Evolutionary conservation across 2,113 vertebrate genomes (phyloP), one percentile per base, ranked within the genome.

Genomic region (Cyrtonyx montezumae): DNA sequence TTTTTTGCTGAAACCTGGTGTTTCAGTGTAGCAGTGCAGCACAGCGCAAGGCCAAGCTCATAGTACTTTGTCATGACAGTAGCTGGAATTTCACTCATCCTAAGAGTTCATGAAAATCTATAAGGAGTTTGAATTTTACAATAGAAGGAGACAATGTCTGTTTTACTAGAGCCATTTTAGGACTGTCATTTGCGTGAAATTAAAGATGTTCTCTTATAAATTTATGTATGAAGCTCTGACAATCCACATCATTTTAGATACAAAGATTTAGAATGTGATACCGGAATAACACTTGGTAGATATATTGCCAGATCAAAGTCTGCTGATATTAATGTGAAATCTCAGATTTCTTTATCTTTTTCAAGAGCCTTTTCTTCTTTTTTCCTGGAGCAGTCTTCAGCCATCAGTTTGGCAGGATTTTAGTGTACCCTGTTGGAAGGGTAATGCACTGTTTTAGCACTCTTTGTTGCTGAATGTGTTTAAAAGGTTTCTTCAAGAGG

Each of bases 141-240:
- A 8, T 48, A 53, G 56, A n/a, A 26, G 49, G 55, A 89, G 93
- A 94, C 94, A 96, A 84, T 65, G 81, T 61, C 68, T 65, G 8
- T 86, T 95, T 96, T 90, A 90, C 51, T 68, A 12, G 65, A 61
- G 76, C 90, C 95, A 90, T 94, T 94, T 96, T 85, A 94, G 87
- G 75, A 68, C 65, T 91, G 87, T 86, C 87, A 65, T 95, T 96
- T 96, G 82, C 94, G 89, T 94, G 93, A 91, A 94, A 96, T 94
- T 96, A 96, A 94, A 83, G 91, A 94, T 62, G 73, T 80, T 48
- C 36, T 28, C 73, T 92, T 83, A 89, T 93, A 84, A 94, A 96
- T 93, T 85, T 92, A 95, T 96, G 93, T 83, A 92, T 96, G 93
- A 88, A 78, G 34, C 70, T 85, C 91, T 94, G 89, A 88, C 93